phyloP scores from a whole-genome alignment of 2,888 invertebrate genomes.

The Stegana nigrithorax region DNA sequence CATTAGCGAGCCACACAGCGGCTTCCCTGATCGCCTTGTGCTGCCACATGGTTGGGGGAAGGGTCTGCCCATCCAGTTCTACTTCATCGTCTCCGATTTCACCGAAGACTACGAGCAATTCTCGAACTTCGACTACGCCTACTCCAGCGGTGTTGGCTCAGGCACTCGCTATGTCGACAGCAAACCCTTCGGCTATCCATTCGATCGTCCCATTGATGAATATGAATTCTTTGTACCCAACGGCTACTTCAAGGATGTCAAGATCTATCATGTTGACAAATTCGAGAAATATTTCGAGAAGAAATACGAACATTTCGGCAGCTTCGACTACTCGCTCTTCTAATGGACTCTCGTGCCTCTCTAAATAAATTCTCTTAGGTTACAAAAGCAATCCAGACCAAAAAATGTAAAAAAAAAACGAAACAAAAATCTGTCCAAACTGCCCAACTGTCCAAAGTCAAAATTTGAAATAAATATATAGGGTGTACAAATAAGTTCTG shows the following conservation, averaged over 20 bases:
- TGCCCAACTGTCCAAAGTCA: not conserved
- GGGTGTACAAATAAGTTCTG: too few relatives aligned
- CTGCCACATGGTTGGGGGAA: slow-evolving; percentile 78
- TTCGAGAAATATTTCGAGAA: slow-evolving; percentile 53
- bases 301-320: slow-evolving; percentile 55
- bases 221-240: slow-evolving; percentile 76
- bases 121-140: slow-evolving; percentile 69
- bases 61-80: slow-evolving; percentile 76
- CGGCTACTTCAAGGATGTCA: slow-evolving; percentile 75
- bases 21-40: slow-evolving; percentile 78
- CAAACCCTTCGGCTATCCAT: slow-evolving; percentile 79
- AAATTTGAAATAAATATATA: not conserved
- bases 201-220: slow-evolving; percentile 76
- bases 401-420: slow-evolving; percentile 20
- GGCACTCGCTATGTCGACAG: slow-evolving; percentile 73
- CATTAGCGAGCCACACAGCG: slow-evolving; percentile 73
- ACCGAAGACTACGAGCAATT: slow-evolving; percentile 70
- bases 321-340: slow-evolving; percentile 51
- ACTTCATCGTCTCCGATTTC: slow-evolving; percentile 74
- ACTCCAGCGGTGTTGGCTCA: slow-evolving; percentile 71
- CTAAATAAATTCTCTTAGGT: not conserved
- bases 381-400: not conserved
- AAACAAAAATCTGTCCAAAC: not conserved
- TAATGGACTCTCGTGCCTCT: slow-evolving; percentile 26
- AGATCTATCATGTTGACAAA: slow-evolving; percentile 74